Evolutionary conservation across 64 coral and sea anemone species (phyloP).

Genomic region (Porites lutea): DNA sequence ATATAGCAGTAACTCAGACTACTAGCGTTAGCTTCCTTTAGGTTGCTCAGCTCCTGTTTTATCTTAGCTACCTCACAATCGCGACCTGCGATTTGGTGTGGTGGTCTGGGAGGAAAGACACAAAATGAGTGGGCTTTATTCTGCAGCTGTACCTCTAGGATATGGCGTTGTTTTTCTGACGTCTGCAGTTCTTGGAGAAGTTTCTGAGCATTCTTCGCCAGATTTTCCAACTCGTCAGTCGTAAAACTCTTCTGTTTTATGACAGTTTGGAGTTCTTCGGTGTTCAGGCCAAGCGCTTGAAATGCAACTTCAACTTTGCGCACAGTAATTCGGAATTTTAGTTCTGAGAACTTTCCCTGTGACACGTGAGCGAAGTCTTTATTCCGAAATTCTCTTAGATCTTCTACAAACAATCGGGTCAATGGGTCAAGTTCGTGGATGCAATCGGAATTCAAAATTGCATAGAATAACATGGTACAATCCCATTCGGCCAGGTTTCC

Average conservation of each 20-base stretch:
- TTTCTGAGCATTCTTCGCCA: background rate
- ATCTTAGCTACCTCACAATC: background rate
- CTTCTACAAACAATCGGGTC: background rate
- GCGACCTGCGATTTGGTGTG: background rate
- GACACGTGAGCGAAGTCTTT: constrained; percentile 42
- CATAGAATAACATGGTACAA: constrained; percentile 44
- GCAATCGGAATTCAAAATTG: constrained; percentile 15
- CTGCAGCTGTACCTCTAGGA: constrained; percentile 13
- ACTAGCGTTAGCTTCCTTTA: background rate
- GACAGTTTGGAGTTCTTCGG: constrained; percentile 17
- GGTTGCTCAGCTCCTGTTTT: background rate
- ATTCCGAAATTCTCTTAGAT: constrained; percentile 19
- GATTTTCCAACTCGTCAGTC: background rate
- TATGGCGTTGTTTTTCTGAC: constrained; percentile 7
- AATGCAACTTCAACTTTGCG: constrained; percentile 42
- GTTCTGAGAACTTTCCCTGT: constrained; percentile 25
- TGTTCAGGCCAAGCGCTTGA: background rate
- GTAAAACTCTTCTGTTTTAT: constrained; percentile 41
- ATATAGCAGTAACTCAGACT: constrained; percentile 6
- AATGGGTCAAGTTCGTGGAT: constrained; percentile 7
- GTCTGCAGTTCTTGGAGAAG: background rate
- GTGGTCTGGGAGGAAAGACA: constrained; percentile 10
- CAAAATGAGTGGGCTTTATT: constrained; percentile 22
- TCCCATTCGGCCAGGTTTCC: constrained; percentile 24
- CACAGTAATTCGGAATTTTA: background rate